A percentile compares a stretch with the other conserved stretches of the same genome.
phyloP scores from a whole-genome alignment of 2,113 vertebrate species.

The Morone chrysops region DNA sequence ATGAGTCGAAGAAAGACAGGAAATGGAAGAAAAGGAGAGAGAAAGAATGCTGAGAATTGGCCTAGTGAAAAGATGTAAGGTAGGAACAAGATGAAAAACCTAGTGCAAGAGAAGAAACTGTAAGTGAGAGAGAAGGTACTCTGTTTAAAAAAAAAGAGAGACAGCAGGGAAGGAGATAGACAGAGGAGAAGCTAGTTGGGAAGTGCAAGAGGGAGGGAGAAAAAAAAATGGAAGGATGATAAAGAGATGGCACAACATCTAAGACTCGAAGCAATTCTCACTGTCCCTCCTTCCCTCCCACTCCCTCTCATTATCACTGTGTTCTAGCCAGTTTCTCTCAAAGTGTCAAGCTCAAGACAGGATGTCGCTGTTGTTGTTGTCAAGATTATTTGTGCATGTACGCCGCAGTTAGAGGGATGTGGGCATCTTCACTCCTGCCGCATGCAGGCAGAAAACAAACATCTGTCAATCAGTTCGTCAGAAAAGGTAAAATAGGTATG shows the following conservation, averaged over 20 bases:
- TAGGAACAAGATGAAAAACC: slow-evolving; percentile 55
- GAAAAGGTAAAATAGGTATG: background rate
- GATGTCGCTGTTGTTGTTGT: slow-evolving; percentile 50
- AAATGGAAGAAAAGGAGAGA: background rate
- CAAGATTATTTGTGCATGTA: slow-evolving; percentile 47
- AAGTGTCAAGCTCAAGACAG: slow-evolving; percentile 56
- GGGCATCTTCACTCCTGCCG: background rate
- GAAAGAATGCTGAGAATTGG: slow-evolving; percentile 18
- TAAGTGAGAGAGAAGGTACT: slow-evolving; percentile 1
- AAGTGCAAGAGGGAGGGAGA: slow-evolving; percentile 29
- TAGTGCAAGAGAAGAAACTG: slow-evolving; percentile 30
- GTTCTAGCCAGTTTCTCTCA: slow-evolving; percentile 50
- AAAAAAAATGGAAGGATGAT: slow-evolving; percentile 49
- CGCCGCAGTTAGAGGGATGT: slow-evolving; percentile 23
- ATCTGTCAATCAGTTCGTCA: slow-evolving; percentile 39
- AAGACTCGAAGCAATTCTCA: slow-evolving; percentile 60
- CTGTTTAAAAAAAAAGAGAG: background rate
- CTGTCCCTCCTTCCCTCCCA: slow-evolving; percentile 64
- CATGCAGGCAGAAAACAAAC: slow-evolving; percentile 46
- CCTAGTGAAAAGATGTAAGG: slow-evolving; percentile 28
- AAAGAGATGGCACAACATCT: slow-evolving; percentile 70
- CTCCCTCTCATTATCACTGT: slow-evolving; percentile 69
- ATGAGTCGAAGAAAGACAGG: background rate
- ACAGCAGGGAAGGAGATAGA: background rate
- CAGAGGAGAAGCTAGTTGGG: slow-evolving; percentile 20